phyloP scores from a whole-genome alignment of 2,797 vertebrate species.

The Chelidonichthys spinosus region DNA sequence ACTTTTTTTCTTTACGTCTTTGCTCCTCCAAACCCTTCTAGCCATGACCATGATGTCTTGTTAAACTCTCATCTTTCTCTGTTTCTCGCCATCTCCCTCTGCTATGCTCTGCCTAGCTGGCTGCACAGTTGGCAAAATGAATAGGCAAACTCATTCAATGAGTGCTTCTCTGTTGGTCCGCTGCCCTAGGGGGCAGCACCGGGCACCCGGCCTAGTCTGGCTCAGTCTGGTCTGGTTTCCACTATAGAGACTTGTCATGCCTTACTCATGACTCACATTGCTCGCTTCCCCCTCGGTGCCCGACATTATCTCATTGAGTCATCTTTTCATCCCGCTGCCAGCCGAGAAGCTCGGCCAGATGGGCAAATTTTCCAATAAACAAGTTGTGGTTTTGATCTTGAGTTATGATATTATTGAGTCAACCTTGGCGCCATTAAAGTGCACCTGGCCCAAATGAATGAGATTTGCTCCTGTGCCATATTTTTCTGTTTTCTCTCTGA shows the following conservation, averaged over 20 bases:
- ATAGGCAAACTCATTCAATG: constrained; percentile 60
- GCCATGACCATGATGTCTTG: constrained; percentile 65
- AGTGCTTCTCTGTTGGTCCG: constrained; percentile 61
- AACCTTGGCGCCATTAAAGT: constrained; percentile 52
- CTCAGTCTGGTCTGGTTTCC: constrained; percentile 63
- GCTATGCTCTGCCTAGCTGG: constrained; percentile 49
- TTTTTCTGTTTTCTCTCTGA: constrained; percentile 37
- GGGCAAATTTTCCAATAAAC: constrained; percentile 76
- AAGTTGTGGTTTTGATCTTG: constrained; percentile 72
- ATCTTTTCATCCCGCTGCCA: constrained; percentile 76
- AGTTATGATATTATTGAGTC: constrained; percentile 59
- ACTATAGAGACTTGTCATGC: constrained; percentile 48
- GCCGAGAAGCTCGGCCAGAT: constrained; percentile 72
- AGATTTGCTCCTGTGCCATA: constrained; percentile 41
- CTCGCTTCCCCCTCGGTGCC: constrained; percentile 63
- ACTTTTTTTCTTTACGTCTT: constrained; percentile 23
- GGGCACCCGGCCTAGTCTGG: constrained; percentile 72
- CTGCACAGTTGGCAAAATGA: constrained; percentile 64
- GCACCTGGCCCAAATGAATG: constrained; percentile 45
- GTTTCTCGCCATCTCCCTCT: constrained; percentile 15
- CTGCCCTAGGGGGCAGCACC: constrained; percentile 71
- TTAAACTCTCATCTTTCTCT: constrained; percentile 63
- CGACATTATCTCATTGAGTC: constrained; percentile 75
- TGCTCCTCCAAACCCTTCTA: constrained; percentile 50
- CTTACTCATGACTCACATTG: constrained; percentile 70